Conservation (phyloP, 2,888 invertebrate species). For the Mythimna vitellina region DNA sequence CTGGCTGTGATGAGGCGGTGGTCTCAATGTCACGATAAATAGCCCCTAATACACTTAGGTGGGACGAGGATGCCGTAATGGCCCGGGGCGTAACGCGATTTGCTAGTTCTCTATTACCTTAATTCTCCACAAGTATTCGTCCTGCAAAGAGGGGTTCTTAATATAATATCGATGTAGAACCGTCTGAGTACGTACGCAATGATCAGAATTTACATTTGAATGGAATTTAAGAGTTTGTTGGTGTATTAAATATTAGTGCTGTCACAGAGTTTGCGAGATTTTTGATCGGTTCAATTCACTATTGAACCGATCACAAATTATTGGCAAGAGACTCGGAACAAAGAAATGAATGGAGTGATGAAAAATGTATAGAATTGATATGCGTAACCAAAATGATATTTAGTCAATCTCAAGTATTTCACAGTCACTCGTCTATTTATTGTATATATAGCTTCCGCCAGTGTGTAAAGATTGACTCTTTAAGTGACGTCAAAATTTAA, state of each 20-base stretch:
- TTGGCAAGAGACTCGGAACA: background rate
- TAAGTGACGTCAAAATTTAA: too few relatives aligned
- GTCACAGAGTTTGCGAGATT: background rate
- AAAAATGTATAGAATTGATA: background rate
- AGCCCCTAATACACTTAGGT: constrained; percentile 85
- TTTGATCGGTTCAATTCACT: too few relatives aligned
- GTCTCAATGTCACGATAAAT: constrained; percentile 85
- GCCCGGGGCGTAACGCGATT: constrained; percentile 85
- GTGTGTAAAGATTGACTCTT: too few relatives aligned
- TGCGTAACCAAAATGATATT: background rate
- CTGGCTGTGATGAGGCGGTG: constrained; percentile 74
- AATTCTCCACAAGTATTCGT: constrained; percentile 83
- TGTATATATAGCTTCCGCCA: too few relatives aligned
- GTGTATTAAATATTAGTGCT: constrained; percentile 57
- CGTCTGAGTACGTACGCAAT: constrained; percentile 69
- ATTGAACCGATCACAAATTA: background rate
- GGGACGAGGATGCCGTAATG: constrained; percentile 80
- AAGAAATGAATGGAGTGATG: background rate
- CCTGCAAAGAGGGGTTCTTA: constrained; percentile 83
- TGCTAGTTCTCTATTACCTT: constrained; percentile 84
- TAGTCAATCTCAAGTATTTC: background rate
- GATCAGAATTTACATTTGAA: constrained; percentile 77
- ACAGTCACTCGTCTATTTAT: too few relatives aligned
- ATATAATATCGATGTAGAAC: constrained; percentile 81
- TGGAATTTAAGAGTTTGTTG: constrained; percentile 58